Base-by-base conservation (phyloP, 1,140 invertebrate species). In the Nasonia giraulti region DNA sequence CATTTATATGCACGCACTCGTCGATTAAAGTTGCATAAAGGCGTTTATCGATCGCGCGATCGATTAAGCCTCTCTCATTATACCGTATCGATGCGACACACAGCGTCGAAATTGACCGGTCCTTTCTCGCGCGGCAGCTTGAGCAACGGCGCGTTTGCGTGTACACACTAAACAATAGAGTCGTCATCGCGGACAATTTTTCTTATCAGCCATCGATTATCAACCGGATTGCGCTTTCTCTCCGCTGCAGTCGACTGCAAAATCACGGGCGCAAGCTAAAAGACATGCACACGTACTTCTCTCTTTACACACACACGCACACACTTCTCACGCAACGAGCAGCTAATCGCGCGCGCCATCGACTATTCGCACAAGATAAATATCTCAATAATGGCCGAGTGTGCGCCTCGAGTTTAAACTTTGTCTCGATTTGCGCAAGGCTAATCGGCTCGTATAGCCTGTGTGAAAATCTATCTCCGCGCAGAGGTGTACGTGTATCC, bases 291-390 rank as follows among this genome's bases (percentile, higher is more conserved):
- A 40, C 73, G 69, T 71, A 31, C 27, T 12, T n/a, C 27, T 40
- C 23, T 77, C 10, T 31, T 12, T 69, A 12, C n/a, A 10, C 40
- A 33, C 31, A 20, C 40, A 33, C 31, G 7, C 33, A 27, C 44
- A 84, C n/a, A 33, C 10, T 66, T 84, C 50, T 80, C 83, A 84
- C 83, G 83, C 69, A 84, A 80, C 33, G 33, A 20, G 33, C 20
- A 1, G 37, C 7, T 84, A 80, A 84, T 80, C 83, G 77, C 50
- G 20, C 74, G 69, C 17, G 10, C 47, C 33, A 84, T 84, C 77
- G 31, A 84, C 68, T 31, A 78, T 84, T 71, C 82, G 47, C 68
- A 37, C 68, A 75, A 84, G 77, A 84, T 84, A 80, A 80, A 80
- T 84, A 80, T 80, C 77, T 80, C 77, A 75, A 79, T 73, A 78